These are phyloP conservation scores for Bradypodion pumilum DNA, from an alignment of 2,797 vertebrate species.

Conservation along the genomic window DNA sequence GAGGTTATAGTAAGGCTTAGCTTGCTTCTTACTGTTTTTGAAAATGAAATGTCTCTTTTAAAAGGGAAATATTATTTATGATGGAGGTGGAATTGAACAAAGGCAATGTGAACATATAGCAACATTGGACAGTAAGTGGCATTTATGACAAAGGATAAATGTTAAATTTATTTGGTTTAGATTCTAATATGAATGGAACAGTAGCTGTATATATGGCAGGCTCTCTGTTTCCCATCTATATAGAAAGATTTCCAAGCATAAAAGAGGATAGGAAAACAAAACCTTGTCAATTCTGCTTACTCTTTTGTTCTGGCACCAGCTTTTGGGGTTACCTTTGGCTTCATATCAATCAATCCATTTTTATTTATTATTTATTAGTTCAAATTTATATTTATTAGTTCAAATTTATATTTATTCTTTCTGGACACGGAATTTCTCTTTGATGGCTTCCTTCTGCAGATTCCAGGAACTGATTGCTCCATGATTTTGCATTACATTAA, in stretches of 20 bases:
- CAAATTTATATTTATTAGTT: too few relatives aligned
- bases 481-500: neutral
- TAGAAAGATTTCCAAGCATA: neutral
- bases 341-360: too few relatives aligned
- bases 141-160: neutral
- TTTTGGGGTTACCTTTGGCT: too few relatives aligned
- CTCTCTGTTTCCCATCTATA: neutral
- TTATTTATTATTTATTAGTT: too few relatives aligned
- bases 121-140: neutral
- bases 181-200: neutral
- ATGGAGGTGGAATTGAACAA: neutral
- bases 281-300: too few relatives aligned
- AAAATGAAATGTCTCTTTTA: neutral
- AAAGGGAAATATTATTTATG: neutral
- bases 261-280: neutral
- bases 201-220: too few relatives aligned
- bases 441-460: neutral
- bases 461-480: conserved; percentile 3
- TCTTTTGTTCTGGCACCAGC: too few relatives aligned
- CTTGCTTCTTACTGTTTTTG: neutral
- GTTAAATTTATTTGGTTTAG: neutral
- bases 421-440: neutral
- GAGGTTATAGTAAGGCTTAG: neutral
- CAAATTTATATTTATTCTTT: conserved; percentile 9
- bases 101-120: neutral